These are phyloP conservation scores for Limnothrissa miodon DNA, from an alignment of 2,113 vertebrate genomes.

Conservation along the genomic window DNA sequence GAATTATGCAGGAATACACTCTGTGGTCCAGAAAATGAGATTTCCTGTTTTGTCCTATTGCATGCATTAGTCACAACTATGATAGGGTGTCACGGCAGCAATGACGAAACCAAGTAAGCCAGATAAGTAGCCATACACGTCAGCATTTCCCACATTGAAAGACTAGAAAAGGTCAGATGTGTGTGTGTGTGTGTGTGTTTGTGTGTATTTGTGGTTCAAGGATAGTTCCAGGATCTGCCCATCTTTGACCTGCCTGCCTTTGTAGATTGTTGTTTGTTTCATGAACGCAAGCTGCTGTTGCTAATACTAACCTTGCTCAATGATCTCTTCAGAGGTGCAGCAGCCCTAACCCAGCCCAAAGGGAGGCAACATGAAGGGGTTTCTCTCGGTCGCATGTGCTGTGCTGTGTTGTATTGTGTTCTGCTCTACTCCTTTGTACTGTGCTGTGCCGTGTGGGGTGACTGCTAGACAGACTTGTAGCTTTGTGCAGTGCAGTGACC, in stretches of 20 bases:
- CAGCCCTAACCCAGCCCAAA: background rate
- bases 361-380: background rate
- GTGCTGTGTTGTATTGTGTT: background rate
- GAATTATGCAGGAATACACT: conserved; percentile 37
- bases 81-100: background rate
- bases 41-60: background rate
- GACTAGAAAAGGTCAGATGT: background rate
- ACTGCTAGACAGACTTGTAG: background rate
- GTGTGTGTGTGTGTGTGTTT: background rate
- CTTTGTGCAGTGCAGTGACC: background rate
- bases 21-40: background rate
- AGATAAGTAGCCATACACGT: background rate
- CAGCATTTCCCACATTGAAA: background rate
- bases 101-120: background rate
- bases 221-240: background rate
- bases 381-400: background rate
- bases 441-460: too few species aligned
- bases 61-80: background rate
- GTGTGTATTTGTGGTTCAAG: background rate
- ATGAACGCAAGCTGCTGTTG: background rate
- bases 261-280: conserved; percentile 8
- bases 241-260: background rate
- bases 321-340: background rate
- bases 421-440: too few species aligned
- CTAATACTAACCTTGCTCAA: background rate